Evolutionary conservation across 2,797 vertebrate genomes (phyloP), one percentile per base, ranked within the genome.

Genomic region (Erethizon dorsatum): DNA sequence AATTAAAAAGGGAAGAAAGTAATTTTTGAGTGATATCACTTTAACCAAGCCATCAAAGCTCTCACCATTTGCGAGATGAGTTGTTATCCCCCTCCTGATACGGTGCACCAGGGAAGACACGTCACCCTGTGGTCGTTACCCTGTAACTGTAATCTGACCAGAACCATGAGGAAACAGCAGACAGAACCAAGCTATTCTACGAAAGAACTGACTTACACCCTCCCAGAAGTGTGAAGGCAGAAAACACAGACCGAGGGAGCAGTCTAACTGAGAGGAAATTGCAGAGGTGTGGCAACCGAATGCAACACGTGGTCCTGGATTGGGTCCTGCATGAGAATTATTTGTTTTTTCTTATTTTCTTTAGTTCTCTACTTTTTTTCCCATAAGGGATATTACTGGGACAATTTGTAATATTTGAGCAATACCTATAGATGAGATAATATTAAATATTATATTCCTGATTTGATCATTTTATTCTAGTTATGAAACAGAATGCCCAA

Each of bases 401-500:
- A 78, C 50, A 83, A 26, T 33, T 79, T 26, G 6, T 9, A 71
- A 41, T 24, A 78, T 95, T 67, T 95, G 56, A 93, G 11, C 26
- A 50, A 88, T 37, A 52, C n/a, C 7, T 79, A 69, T 8, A 75
- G 45, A 83, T 69, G 73, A 65, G 37, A 20, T 75, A 69, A 77
- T 63, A 87, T 24, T 79, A 69, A 91, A 77, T 79, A 63, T 69
- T 78, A 50, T 79, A 87, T 96, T 96, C 5, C 0, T 71, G 26
- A 54, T 67, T 87, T 73, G n/a, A 82, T 83, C 45, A 87, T 93
- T 86, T 91, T 87, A 80, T 24, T 31, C 6, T 28, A 59, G 14
- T 33, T 88, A 33, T 12, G 0, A 31, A 12, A 93, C n/a, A 86
- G 13, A 65, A 6, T 45, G 11, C 24, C 56, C 8, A 18, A 15